Evolutionary conservation across 2,797 vertebrate genomes (phyloP).

Genomic region (Sebastes trivittatus): DNA sequence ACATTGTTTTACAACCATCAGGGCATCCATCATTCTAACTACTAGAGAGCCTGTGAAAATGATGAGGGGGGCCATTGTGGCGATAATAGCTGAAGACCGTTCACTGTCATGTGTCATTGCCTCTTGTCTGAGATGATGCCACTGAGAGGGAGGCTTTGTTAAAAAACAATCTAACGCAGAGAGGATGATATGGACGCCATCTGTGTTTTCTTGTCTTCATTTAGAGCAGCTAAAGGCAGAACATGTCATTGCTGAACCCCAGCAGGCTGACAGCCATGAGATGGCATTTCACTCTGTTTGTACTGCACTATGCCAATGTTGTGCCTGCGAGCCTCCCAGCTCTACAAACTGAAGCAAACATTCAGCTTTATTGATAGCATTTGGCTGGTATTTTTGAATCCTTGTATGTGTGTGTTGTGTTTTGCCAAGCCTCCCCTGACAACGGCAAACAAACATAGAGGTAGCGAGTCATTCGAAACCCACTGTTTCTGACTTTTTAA

Average conservation of each 20-base stretch:
- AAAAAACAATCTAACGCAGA: conserved; percentile 20
- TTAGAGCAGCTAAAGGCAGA: conserved; percentile 56
- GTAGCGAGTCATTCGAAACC: conserved; percentile 41
- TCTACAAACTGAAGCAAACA: conserved; percentile 73
- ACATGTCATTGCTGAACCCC: conserved; percentile 45
- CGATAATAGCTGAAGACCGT: conserved; percentile 64
- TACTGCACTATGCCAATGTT: conserved; percentile 74
- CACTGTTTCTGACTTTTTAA: conserved; percentile 42
- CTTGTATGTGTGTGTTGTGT: conserved; percentile 49
- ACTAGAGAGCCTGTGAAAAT: conserved; percentile 59
- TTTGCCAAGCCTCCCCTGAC: conserved; percentile 75
- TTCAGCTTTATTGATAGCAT: conserved; percentile 76
- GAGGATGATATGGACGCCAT: conserved; percentile 63
- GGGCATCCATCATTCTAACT: conserved; percentile 70
- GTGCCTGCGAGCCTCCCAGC: conserved; percentile 70
- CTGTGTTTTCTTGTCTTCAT: conserved; percentile 61
- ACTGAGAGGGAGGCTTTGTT: conserved; percentile 64
- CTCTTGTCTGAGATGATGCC: conserved; percentile 56
- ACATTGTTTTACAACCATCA: conserved; percentile 72
- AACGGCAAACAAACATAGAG: conserved; percentile 73
- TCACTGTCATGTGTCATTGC: conserved; percentile 58
- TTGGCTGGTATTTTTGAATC: conserved; percentile 72
- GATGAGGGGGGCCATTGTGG: conserved; percentile 66
- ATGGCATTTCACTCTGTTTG: conserved; percentile 75
- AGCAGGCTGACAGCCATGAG: conserved; percentile 51